phyloP scores from a whole-genome alignment of 2,113 vertebrate genomes.

The Phocoena sinus region DNA sequence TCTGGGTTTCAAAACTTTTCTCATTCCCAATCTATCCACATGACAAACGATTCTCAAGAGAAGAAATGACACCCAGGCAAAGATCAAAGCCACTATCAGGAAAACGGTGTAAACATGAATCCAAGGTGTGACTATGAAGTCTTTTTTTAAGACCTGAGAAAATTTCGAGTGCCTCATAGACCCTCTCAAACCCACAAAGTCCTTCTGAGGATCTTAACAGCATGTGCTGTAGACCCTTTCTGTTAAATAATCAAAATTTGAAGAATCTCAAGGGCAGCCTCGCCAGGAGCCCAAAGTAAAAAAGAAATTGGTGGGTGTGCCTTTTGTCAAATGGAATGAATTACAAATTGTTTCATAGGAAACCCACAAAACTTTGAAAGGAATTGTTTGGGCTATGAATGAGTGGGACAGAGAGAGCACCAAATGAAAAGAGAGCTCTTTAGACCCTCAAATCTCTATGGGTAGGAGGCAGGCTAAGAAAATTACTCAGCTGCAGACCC shows the following conservation, averaged over 20 bases:
- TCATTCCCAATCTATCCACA: background rate
- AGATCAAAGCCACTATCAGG: background rate
- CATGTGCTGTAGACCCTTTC: background rate
- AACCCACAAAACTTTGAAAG: background rate
- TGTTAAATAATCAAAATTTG: background rate
- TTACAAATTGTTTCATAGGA: slow-evolving; percentile 3
- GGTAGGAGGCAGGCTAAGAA: background rate
- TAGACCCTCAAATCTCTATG: background rate
- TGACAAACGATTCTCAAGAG: background rate
- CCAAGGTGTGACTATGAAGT: background rate
- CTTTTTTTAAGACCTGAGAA: background rate
- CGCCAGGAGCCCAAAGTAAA: background rate
- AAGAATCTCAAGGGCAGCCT: background rate
- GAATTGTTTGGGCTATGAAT: background rate
- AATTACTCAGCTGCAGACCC: background rate
- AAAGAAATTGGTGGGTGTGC: background rate
- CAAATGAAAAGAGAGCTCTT: background rate
- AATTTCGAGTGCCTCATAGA: background rate
- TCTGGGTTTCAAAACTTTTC: background rate
- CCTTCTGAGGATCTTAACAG: background rate
- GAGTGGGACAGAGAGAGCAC: background rate
- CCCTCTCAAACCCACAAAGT: background rate
- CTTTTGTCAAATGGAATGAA: background rate
- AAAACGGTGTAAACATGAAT: background rate
- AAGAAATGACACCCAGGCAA: background rate